Percentiles rank a stretch among this genome's conserved stretches.
Conservation (phyloP, 2,888 invertebrate genomes). For the Penaeus monodon region DNA sequence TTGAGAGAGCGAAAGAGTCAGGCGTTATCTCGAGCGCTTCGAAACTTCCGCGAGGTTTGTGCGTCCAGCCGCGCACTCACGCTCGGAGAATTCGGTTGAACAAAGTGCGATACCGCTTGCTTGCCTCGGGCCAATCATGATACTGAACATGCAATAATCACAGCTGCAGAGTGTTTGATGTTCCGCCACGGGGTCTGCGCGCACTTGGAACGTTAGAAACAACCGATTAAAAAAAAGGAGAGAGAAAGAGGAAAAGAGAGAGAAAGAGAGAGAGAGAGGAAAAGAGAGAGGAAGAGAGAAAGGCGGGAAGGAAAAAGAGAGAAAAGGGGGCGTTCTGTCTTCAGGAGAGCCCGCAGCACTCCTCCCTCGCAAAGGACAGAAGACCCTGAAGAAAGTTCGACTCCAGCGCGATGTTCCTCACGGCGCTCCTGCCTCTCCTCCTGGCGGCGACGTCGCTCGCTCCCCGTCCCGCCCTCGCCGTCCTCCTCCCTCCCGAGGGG, state of each 20-base stretch:
- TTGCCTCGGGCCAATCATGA: too few species aligned
- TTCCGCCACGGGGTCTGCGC: too few species aligned
- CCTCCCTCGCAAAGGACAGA: neutral
- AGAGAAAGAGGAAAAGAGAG: neutral
- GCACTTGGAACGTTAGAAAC: too few species aligned
- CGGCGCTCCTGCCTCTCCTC: slow-evolving; percentile 22
- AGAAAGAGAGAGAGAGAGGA: neutral
- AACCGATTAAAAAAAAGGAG: neutral
- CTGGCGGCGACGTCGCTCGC: neutral
- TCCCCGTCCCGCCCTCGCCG: neutral
- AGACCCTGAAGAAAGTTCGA: too few species aligned
- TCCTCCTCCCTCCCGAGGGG: slow-evolving; percentile 33
- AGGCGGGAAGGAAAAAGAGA: neutral
- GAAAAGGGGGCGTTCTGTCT: neutral
- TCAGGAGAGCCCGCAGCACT: neutral
- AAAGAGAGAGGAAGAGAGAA: neutral
- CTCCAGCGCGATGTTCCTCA: slow-evolving; percentile 1
- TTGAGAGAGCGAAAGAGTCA: too few species aligned
- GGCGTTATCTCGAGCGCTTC: too few species aligned
- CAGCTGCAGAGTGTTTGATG: too few species aligned
- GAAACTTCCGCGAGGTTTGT: too few species aligned
- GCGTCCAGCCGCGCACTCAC: too few species aligned
- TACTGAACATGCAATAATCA: too few species aligned
- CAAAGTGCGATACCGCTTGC: too few species aligned
- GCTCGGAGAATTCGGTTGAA: too few species aligned